These are phyloP conservation scores for Diloba caeruleocephala DNA, from an alignment of 2,888 invertebrate genomes.

Conservation along the genomic window DNA sequence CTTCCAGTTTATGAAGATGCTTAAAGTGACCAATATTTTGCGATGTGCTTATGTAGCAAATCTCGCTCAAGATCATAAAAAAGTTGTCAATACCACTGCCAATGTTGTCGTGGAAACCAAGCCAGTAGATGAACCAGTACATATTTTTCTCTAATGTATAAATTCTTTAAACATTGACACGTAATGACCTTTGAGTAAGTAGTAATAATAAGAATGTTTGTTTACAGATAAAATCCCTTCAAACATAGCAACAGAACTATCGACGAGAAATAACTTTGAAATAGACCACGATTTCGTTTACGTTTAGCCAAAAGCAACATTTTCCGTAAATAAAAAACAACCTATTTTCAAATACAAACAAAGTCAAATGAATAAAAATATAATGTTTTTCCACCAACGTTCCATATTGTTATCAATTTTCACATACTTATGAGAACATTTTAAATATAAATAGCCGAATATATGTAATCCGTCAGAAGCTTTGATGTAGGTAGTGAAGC, in stretches of 20 bases:
- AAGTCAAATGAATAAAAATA: constrained; percentile 8
- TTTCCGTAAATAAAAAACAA: constrained; percentile 6
- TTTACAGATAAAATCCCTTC: constrained; percentile 94
- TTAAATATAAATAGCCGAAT: constrained; percentile 1
- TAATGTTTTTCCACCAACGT: constrained; percentile 1
- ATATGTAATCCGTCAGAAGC: constrained; percentile 9
- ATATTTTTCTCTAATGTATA: too few relatives aligned
- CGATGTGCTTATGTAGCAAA: too few relatives aligned
- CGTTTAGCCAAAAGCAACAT: constrained; percentile 56
- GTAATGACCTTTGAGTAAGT: too few relatives aligned
- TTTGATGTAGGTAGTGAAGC: background rate
- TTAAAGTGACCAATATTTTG: too few relatives aligned
- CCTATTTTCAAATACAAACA: background rate
- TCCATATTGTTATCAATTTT: too few relatives aligned
- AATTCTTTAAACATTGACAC: too few relatives aligned
- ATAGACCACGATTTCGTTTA: constrained; percentile 83
- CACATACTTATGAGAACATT: constrained; percentile 14
- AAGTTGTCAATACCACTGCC: too few relatives aligned
- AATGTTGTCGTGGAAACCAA: too few relatives aligned
- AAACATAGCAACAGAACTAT: constrained; percentile 93
- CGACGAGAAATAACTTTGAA: constrained; percentile 90
- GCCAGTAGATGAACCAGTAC: too few relatives aligned
- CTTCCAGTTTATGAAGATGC: too few relatives aligned
- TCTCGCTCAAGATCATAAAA: too few relatives aligned
- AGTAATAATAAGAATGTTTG: constrained; percentile 9